Percentiles rank a stretch among this genome's conserved stretches.
Conservation (phyloP, 2,888 invertebrate genomes). For the Esperia sulphurella region DNA sequence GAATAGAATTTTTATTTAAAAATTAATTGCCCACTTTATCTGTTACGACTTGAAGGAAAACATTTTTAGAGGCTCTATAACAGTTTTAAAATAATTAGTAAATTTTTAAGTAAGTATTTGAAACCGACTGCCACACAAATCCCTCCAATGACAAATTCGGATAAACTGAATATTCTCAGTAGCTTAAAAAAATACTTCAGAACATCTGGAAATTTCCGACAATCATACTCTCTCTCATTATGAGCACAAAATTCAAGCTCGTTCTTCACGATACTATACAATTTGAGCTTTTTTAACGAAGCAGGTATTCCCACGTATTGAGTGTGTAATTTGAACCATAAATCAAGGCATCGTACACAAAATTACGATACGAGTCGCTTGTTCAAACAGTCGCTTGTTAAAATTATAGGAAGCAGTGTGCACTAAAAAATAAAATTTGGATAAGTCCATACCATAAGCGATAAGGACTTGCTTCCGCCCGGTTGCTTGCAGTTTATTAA, state of each 20-base stretch:
- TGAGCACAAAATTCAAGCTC: neutral
- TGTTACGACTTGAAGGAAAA: no score
- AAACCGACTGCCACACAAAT: no score
- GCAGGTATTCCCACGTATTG: slow-evolving; percentile 2
- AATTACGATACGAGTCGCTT: slow-evolving; percentile 31
- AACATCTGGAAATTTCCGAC: neutral
- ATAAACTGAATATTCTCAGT: no score
- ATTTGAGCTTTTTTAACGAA: slow-evolving; percentile 22
- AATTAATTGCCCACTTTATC: no score
- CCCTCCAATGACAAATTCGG: no score
- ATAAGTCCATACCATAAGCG: neutral
- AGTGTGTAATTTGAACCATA: slow-evolving; percentile 37
- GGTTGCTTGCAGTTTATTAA: no score
- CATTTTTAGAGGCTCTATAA: no score
- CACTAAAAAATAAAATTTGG: slow-evolving; percentile 4
- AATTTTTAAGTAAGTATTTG: no score
- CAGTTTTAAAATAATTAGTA: no score
- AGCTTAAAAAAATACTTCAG: neutral
- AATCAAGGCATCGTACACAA: slow-evolving; percentile 36
- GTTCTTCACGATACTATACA: slow-evolving; percentile 13
- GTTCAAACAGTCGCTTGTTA: slow-evolving; percentile 36
- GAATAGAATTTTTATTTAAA: no score
- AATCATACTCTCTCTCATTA: neutral
- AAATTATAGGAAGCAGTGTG: slow-evolving; percentile 16
- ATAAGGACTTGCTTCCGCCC: neutral